A percentile compares a stretch with the other conserved stretches of the same genome.
Evolutionary conservation across 2,888 invertebrate genomes (phyloP).

Genomic region (Trissolcus japonicus): DNA sequence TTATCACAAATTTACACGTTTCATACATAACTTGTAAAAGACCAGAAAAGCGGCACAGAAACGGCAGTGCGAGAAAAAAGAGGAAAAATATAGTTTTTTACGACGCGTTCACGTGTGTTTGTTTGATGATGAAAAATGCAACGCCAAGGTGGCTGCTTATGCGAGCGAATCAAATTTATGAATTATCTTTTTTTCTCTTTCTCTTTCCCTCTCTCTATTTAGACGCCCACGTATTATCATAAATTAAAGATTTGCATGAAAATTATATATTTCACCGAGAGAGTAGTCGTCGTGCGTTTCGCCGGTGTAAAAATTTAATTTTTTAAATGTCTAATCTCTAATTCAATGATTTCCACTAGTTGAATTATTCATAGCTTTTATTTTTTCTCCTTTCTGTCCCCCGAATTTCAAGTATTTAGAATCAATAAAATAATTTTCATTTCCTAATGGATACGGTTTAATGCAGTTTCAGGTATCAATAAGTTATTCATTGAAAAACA

Average conservation of each 20-base stretch:
- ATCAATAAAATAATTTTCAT: neutral
- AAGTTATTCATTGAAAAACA: constrained; percentile 18
- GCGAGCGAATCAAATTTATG: constrained; percentile 12
- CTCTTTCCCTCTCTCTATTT: too few species aligned
- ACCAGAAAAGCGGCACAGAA: constrained; percentile 21
- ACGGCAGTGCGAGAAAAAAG: neutral
- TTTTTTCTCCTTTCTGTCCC: neutral
- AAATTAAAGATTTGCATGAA: constrained; percentile 3
- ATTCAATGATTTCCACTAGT: neutral
- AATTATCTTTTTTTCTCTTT: constrained; percentile 19
- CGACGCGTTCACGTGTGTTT: constrained; percentile 19
- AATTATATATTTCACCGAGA: neutral
- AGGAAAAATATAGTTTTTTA: constrained; percentile 37
- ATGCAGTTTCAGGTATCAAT: neutral
- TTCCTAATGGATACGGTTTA: neutral
- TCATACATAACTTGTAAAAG: constrained; percentile 40
- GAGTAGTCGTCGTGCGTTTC: too few species aligned
- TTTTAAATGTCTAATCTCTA: neutral
- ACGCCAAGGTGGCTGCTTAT: constrained; percentile 29
- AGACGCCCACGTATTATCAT: neutral
- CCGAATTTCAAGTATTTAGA: too few species aligned
- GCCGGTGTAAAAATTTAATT: neutral
- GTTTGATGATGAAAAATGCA: constrained; percentile 33
- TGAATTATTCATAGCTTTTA: neutral
- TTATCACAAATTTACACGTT: constrained; percentile 46